A percentile compares a stretch with the other conserved stretches of the same genome.
Conservation (phyloP, 2,113 vertebrate genomes). For the Plectropomus leopardus region DNA sequence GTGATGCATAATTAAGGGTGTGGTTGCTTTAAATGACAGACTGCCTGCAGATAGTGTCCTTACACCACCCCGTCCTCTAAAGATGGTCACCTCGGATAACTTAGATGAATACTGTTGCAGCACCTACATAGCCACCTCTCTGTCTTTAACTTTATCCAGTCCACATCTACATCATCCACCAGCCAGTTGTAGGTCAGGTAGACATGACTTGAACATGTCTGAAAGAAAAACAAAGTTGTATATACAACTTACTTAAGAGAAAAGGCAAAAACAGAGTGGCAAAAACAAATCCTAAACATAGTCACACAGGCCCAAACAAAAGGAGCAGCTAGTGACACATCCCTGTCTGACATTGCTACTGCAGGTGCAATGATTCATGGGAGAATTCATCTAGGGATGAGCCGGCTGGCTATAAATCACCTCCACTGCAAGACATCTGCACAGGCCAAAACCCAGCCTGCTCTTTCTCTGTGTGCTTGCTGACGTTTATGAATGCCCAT, state of each 20-base stretch:
- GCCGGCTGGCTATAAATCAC: slow-evolving; percentile 76
- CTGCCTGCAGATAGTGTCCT: too few species aligned
- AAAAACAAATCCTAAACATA: slow-evolving; percentile 42
- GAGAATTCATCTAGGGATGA: slow-evolving; percentile 77
- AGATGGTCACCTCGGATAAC: too few species aligned
- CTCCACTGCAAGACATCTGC: slow-evolving; percentile 65
- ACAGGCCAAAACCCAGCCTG: slow-evolving; percentile 42
- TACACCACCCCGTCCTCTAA: too few species aligned
- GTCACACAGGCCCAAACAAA: slow-evolving; percentile 52
- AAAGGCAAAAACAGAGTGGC: neutral
- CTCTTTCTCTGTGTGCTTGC: slow-evolving; percentile 38
- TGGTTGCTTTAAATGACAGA: too few species aligned
- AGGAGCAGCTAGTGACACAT: slow-evolving; percentile 61
- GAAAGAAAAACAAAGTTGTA: slow-evolving; percentile 12
- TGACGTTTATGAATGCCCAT: slow-evolving; percentile 56
- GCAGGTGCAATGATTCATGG: slow-evolving; percentile 81
- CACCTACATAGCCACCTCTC: too few species aligned
- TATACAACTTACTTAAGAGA: neutral
- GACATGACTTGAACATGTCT: neutral
- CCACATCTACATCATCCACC: slow-evolving; percentile 1
- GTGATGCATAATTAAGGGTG: slow-evolving; percentile 7
- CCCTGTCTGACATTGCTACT: slow-evolving; percentile 63
- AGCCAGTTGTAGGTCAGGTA: neutral
- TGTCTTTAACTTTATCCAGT: neutral
- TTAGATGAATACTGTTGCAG: too few species aligned